Conservation (phyloP, 53 echinoderm and acorn worm genomes). For the Glandiceps talaboti region DNA sequence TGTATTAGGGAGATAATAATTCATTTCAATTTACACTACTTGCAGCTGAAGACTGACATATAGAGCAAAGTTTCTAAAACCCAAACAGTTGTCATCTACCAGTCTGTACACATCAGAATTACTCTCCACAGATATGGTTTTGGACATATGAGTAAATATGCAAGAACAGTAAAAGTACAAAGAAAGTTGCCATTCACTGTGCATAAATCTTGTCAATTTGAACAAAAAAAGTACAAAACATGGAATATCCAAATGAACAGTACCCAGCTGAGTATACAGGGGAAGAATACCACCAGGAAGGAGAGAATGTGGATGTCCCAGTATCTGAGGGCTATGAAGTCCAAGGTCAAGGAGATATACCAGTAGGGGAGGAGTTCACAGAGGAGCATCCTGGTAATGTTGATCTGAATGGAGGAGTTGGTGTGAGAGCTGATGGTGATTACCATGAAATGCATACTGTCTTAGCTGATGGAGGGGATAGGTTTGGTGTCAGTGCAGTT, state of each 20-base stretch:
- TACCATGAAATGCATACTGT: conserved; percentile 70
- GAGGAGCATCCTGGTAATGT: neutral
- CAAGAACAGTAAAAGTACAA: too few relatives aligned
- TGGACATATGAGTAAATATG: too few relatives aligned
- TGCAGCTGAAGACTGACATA: too few relatives aligned
- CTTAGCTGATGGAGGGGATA: conserved; percentile 71
- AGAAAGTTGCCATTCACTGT: too few relatives aligned
- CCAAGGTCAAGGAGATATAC: neutral
- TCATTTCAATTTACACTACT: too few relatives aligned
- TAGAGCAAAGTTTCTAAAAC: too few relatives aligned
- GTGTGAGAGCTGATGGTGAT: conserved; percentile 12
- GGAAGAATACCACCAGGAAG: neutral
- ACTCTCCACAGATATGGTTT: too few relatives aligned
- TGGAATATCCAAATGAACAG: neutral
- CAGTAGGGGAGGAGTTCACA: neutral
- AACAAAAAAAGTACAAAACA: too few relatives aligned
- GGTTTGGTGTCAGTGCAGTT: conserved; percentile 56
- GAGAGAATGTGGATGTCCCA: neutral
- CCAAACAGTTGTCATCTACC: too few relatives aligned
- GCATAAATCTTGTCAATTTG: too few relatives aligned
- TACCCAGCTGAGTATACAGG: neutral
- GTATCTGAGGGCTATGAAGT: neutral
- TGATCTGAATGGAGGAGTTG: neutral
- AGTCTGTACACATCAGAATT: too few relatives aligned
- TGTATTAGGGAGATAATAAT: too few relatives aligned